Percentiles rank a stretch among this genome's conserved stretches.
Evolutionary conservation across 2,113 vertebrate genomes (phyloP).

Genomic region (Myanophis thanlyinensis): DNA sequence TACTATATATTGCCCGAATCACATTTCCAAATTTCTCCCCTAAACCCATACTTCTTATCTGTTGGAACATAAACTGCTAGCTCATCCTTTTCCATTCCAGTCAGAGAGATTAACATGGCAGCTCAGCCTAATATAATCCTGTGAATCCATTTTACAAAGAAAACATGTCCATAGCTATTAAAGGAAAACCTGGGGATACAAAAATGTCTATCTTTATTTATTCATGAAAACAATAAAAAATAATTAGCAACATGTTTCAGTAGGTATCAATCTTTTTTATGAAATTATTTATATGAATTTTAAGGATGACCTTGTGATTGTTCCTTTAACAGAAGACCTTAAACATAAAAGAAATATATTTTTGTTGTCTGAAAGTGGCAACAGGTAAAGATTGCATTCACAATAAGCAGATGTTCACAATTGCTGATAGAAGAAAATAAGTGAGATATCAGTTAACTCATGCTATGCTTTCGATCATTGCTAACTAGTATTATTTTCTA

Average conservation of each 20-base stretch:
- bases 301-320: constrained; percentile 20
- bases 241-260: neutral
- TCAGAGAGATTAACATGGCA: constrained; percentile 29
- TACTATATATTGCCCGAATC: no score
- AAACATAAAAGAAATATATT: neutral
- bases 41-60: no score
- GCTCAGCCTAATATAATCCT: constrained; percentile 4
- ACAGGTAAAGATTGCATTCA: neutral
- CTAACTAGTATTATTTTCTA: neutral
- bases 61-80: no score
- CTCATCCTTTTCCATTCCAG: no score
- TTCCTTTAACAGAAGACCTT: neutral
- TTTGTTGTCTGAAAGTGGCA: neutral
- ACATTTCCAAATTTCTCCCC: no score
- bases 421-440: neutral
- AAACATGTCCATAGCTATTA: neutral
- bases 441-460: neutral
- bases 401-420: neutral
- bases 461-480: neutral
- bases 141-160: neutral
- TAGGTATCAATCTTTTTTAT: neutral
- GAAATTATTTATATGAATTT: neutral
- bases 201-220: neutral
- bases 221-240: neutral
- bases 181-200: neutral